Percentiles rank a stretch among this genome's conserved stretches.
Evolutionary conservation across 2,888 invertebrate species (phyloP).

Genomic region (Pachliopta kotzebuea): DNA sequence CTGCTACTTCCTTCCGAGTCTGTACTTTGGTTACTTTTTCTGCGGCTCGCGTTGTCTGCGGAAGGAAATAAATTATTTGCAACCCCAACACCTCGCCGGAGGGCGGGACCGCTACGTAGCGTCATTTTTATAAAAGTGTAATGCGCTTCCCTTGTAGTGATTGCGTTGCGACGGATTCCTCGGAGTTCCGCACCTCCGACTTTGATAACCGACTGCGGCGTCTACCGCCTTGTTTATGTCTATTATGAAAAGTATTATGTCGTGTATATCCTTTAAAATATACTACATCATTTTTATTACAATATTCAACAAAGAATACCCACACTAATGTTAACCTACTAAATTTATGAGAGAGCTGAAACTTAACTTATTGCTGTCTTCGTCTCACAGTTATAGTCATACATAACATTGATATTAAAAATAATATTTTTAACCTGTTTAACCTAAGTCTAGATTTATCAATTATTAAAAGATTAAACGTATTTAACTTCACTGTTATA

Average conservation of each 20-base stretch:
- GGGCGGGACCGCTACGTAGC: constrained; percentile 61
- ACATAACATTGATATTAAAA: too few species aligned
- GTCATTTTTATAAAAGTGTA: constrained; percentile 79
- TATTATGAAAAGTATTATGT: constrained; percentile 9
- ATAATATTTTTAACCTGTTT: too few species aligned
- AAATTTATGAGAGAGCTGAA: too few species aligned
- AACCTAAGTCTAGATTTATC: too few species aligned
- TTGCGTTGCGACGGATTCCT: constrained; percentile 46
- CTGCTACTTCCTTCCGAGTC: constrained; percentile 60
- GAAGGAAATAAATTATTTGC: constrained; percentile 75
- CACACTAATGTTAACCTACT: too few species aligned
- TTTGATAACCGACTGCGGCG: constrained; percentile 32
- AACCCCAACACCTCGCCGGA: constrained; percentile 71
- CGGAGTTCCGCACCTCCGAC: constrained; percentile 16
- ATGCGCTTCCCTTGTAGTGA: constrained; percentile 72
- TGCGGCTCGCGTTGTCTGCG: constrained; percentile 71
- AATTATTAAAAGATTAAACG: too few species aligned
- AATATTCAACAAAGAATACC: too few species aligned
- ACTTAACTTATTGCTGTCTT: too few species aligned
- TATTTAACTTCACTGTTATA: too few species aligned
- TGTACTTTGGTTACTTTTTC: constrained; percentile 78
- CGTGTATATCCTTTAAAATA: neutral
- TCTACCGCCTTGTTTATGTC: constrained; percentile 37
- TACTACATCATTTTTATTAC: too few species aligned
- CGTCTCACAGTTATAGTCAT: too few species aligned